Evolutionary conservation across 2,113 vertebrate species (phyloP), one percentile per base, ranked within the genome.

Genomic region (Spizaetus ornatus): DNA sequence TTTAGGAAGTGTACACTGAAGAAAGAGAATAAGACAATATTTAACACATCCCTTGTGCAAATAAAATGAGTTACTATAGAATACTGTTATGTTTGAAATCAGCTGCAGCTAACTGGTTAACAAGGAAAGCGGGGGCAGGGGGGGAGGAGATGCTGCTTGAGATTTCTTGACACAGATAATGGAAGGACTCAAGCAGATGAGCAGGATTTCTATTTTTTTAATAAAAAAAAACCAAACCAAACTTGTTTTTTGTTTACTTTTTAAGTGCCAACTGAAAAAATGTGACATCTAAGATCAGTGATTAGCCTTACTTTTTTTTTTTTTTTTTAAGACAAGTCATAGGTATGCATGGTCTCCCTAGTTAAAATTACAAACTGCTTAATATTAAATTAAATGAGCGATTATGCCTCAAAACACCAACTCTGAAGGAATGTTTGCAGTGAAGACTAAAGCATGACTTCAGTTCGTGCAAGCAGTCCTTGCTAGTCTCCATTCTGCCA

Each of bases 1-100:
- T 43, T 65, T 47, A 84, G 70, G 61, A 92, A 82, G 48, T 6
- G 2, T 47, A 48, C 16, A 16, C 65, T 34, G 76, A 77, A 82
- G 42, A 71, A 94, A 88, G 45, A 74, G 59, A 91, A 38, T 29
- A 66, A 88, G 34, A 50, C 34, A 86, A 20, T 81, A 73, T 71
- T 90, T 79, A 66, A 56, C 29, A 50, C n/a, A 52, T 58, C 55
- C 42, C 77, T 91, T 56, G 56, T 89, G 69, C 55, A 74, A 42
- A 11, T 81, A 81, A 85, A 83, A 86, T 80, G 23, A 93, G n/a
- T 70, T 78, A n/a, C 42, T 19, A 43, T n/a, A 55, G 45, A 31
- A 86, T 73, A 38, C 20, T 80, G 31, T 29, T 58, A 19, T 16
- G 27, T 69, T 72, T 66, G 38, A 84, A 91, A 91, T 42, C 48